Conservation (phyloP, 2,888 invertebrate genomes). For the Plebejus melissa region DNA sequence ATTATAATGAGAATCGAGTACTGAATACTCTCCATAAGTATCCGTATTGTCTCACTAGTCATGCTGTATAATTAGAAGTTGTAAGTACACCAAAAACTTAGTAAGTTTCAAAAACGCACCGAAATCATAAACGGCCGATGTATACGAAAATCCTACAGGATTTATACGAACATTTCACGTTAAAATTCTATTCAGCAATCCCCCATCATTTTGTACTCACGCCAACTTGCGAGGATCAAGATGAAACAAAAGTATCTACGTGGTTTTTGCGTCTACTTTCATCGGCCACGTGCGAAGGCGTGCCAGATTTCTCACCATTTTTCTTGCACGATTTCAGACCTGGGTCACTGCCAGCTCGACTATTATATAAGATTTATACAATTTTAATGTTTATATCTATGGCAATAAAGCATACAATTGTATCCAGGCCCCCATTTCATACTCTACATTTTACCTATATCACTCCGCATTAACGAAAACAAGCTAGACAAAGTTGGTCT, state of each 20-base stretch:
- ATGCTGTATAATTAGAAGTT: not conserved
- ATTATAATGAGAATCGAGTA: no score
- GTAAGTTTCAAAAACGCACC: not conserved
- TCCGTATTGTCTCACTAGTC: no score
- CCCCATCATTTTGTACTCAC: slow-evolving; percentile 38
- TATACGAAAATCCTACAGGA: slow-evolving; percentile 17
- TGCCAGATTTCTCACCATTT: slow-evolving; percentile 41
- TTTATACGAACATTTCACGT: slow-evolving; percentile 24
- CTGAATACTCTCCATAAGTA: no score
- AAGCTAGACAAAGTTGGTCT: slow-evolving; percentile 35
- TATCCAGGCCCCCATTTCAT: slow-evolving; percentile 3
- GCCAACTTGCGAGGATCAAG: slow-evolving; percentile 37
- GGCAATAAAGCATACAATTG: slow-evolving; percentile 27
- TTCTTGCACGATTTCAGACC: slow-evolving; percentile 41
- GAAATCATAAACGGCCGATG: slow-evolving; percentile 2
- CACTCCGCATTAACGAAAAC: slow-evolving; percentile 35
- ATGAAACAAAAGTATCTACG: slow-evolving; percentile 41
- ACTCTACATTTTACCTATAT: slow-evolving; percentile 29
- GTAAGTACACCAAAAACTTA: not conserved
- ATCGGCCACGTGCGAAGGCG: slow-evolving; percentile 36
- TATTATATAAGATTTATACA: slow-evolving; percentile 34
- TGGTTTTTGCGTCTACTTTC: slow-evolving; percentile 37
- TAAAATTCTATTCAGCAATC: slow-evolving; percentile 33
- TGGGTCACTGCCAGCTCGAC: slow-evolving; percentile 43
- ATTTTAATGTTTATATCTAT: slow-evolving; percentile 29